Conservation (phyloP, 2,113 vertebrate genomes). For the Amphiprion percula region DNA sequence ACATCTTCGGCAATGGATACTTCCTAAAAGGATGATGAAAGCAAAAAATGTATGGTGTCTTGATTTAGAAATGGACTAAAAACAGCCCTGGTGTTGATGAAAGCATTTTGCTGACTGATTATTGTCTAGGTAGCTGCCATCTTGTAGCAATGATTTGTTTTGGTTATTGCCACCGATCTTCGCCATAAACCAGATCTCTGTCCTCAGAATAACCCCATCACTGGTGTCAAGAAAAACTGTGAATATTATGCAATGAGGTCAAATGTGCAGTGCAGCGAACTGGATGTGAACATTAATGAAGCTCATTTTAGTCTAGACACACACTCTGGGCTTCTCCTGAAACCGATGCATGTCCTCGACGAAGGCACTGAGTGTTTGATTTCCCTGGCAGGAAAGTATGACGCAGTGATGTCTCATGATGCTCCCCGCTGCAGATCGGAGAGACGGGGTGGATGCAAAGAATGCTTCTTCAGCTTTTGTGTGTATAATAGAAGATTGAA, state of each 20-base stretch:
- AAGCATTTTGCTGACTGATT: not conserved
- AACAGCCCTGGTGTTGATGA: not conserved
- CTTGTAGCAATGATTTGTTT: not conserved
- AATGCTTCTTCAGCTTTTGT: conserved; percentile 3
- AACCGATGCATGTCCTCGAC: conserved; percentile 47
- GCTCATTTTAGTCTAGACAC: conserved; percentile 59
- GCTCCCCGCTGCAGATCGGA: conserved; percentile 16
- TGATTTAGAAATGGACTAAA: conserved; percentile 23
- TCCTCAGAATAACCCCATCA: conserved; percentile 59
- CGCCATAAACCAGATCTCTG: conserved; percentile 33
- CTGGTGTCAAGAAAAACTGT: conserved; percentile 52
- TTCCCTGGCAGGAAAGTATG: conserved; percentile 15
- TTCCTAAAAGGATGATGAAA: conserved; percentile 23
- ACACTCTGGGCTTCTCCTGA: conserved; percentile 51
- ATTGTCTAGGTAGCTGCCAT: not conserved
- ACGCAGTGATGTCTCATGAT: conserved; percentile 15
- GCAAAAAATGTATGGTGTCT: not conserved
- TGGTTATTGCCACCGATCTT: conserved; percentile 18
- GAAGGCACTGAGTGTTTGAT: conserved; percentile 39
- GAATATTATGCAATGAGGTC: conserved; percentile 56
- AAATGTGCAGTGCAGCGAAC: conserved; percentile 60
- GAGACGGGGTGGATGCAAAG: conserved; percentile 3
- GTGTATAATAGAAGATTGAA: not conserved
- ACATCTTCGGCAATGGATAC: conserved; percentile 19
- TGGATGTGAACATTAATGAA: conserved; percentile 58